These are phyloP conservation scores for Pipistrellus pygmaeus DNA, from an alignment of 2,797 vertebrate species.

Conservation along the genomic window DNA sequence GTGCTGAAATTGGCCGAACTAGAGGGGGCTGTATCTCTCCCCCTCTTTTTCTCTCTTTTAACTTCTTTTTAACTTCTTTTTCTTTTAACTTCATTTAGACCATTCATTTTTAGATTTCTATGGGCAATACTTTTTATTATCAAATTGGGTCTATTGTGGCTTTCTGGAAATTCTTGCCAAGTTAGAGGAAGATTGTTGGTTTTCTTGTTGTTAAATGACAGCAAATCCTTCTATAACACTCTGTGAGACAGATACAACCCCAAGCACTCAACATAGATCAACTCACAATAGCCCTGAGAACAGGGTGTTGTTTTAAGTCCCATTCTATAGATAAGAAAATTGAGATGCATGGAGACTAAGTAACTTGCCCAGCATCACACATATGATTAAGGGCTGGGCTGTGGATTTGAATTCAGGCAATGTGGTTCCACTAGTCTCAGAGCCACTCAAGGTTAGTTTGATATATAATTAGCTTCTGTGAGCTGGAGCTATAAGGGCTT, in stretches of 20 bases:
- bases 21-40: too few species aligned
- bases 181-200: slow-evolving; percentile 12
- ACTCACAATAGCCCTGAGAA: neutral
- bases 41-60: neutral
- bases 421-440: neutral
- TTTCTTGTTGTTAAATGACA: slow-evolving; percentile 12
- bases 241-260: neutral
- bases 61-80: neutral
- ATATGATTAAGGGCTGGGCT: neutral
- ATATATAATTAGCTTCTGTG: neutral
- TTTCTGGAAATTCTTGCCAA: slow-evolving; percentile 40
- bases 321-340: slow-evolving; percentile 51
- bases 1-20: neutral
- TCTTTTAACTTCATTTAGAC: neutral
- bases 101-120: slow-evolving; percentile 10
- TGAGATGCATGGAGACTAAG: neutral
- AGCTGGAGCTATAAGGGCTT: neutral
- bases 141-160: neutral
- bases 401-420: neutral
- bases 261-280: neutral
- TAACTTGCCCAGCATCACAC: neutral
- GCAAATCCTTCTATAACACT: neutral
- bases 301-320: neutral
- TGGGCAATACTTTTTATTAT: neutral
- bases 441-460: neutral